Base-by-base conservation (phyloP, 2,888 invertebrate species). In the Parnassius orleans region DNA sequence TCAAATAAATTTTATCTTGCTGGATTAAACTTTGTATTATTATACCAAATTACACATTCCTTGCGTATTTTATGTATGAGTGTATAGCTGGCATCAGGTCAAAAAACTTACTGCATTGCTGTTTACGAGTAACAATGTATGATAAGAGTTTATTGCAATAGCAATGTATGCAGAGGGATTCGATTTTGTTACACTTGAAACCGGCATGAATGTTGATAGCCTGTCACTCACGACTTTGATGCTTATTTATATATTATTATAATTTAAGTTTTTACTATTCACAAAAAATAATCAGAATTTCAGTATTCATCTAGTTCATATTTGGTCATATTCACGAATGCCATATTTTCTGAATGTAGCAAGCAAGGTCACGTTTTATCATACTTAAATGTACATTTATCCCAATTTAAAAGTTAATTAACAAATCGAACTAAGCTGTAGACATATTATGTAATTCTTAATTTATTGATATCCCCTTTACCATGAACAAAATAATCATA, bases 61-160 rank as follows among this genome's bases (percentile, higher is more conserved):
- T 43, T 46, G 62, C 57, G 58, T 57, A 15, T 15, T 58, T 48
- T 41, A 44, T 42, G 15, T n/a, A 15, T 63, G 62, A 58, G 43
- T 63, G 51, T 15, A 11, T 19, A 47, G 42, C 53, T 46, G 44
- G 47, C 53, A 57, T 57, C 58, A 19, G 62, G 62, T 63, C 62
- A 63, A 53, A 63, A 58, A 63, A 63, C 62, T 58, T 57, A 24
- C 10, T 61, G 48, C 58, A 58, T 58, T 57, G 62, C 62, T n/a
- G 54, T 54, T 44, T 54, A 57, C 53, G 43, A 50, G 19, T 24
- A 62, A 54, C 44, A 33, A 33, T 54, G 33, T 12, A 14, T 24
- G 62, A 58, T 61, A 60, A 50, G 51, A 50, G 24, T 24, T 44
- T 47, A 24, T 44, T 41, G 10, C 11, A 51, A 63, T 53, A 57